Percentiles rank a stretch among this genome's conserved stretches.
Evolutionary conservation across 2,797 vertebrate genomes (phyloP).

Genomic region (Glyptemys insculpta): DNA sequence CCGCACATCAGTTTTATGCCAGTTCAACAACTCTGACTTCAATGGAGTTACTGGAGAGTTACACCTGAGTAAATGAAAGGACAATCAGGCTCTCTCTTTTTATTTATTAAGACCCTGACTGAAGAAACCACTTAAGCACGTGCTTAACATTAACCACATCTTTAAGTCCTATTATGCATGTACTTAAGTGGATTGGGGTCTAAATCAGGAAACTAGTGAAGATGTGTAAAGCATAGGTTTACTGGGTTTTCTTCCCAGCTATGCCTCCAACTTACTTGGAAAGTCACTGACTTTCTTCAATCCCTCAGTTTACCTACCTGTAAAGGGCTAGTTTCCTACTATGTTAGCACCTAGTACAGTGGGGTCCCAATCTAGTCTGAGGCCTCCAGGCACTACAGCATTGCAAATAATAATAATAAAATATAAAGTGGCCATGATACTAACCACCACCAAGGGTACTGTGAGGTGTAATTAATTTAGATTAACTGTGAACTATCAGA

Average conservation of each 20-base stretch:
- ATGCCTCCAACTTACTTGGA: background rate
- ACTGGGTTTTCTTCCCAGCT: background rate
- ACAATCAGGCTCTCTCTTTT: background rate
- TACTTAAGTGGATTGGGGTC: background rate
- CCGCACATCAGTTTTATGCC: background rate
- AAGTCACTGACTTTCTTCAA: background rate
- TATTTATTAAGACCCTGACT: background rate
- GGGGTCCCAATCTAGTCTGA: background rate
- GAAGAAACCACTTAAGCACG: rapidly evolving
- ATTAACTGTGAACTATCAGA: background rate
- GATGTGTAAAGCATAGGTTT: background rate
- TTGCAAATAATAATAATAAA: background rate
- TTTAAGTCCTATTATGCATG: background rate
- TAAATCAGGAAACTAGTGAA: background rate
- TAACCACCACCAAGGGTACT: background rate
- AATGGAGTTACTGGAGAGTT: background rate
- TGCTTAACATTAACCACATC: rapidly evolving
- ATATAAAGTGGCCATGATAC: background rate
- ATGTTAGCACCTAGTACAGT: background rate
- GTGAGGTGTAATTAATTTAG: background rate
- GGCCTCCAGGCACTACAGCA: rapidly evolving
- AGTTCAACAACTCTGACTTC: background rate
- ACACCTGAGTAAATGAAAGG: background rate
- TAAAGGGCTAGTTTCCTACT: background rate
- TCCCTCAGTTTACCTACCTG: background rate